Base-by-base conservation (phyloP, 2,113 vertebrate species). In the Petroica traversi region DNA sequence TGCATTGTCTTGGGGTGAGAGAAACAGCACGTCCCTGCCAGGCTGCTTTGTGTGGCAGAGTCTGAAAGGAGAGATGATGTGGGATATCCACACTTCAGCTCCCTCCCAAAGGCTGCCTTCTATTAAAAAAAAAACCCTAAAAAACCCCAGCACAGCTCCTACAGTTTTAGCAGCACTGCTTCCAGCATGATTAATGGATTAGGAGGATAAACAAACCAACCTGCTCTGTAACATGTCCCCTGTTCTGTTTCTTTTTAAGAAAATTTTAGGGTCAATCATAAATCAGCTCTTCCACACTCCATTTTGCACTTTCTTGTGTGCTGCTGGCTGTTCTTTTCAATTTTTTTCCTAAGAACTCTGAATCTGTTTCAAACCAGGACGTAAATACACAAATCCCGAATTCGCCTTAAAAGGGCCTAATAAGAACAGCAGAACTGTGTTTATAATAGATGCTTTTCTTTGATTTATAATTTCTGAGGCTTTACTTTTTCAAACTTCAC, bases 31-130 rank as follows among this genome's bases (percentile, higher is more conserved):
- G 0, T 63, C 71, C 62, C 64, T 74, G 40, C 19, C 63, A 52
- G 55, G 2, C 12, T 20, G 2, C 19, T 68, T 62, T 18, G 26
- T 62, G 17, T 1, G 15, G 43, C n/a, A 61, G 22, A 0, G 0
- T 19, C 36, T 11, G 34, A 57, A 83, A 61, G 40, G 72, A 54
- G 59, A 66, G 55, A 41, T 81, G 31, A 17, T 63, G 33, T 9
- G 40, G 64, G 36, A 33, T 29, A 72, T 25, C 36, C 9, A 9
- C 72, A 55, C 9, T 28, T 88, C 40, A 14, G 26, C 11, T 90
- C 72, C 19, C 26, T 77, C 51, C 48, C 61, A 81, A 86, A 89
- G 40, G 17, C 48, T 62, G 17, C 29, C 6, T 81, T 72, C 51
- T 29, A 1, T 40, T 93, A 71, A 8, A 1, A 19, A 48, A 54